phyloP scores from a whole-genome alignment of 2,888 invertebrate genomes.

The Pachliopta kotzebuea region DNA sequence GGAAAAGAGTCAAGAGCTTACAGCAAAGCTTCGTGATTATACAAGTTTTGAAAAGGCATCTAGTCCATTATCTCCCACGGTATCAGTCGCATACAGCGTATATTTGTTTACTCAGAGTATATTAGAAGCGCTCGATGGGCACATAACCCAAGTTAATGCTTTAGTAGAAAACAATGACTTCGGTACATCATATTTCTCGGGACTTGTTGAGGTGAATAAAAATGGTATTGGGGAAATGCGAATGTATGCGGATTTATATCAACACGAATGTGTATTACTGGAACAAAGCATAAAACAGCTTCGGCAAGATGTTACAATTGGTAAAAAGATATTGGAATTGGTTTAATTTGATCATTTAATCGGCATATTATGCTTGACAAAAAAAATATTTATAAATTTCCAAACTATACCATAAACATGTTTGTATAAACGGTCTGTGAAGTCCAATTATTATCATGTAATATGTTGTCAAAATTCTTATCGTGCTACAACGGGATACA shows the following conservation, averaged over 20 bases:
- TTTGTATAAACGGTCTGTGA: too few species aligned
- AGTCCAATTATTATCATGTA: too few species aligned
- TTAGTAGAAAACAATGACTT: constrained; percentile 64
- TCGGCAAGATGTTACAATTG: constrained; percentile 51
- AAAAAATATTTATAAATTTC: too few species aligned
- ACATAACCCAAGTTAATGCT: constrained; percentile 46
- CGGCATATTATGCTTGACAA: too few species aligned
- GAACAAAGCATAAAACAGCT: constrained; percentile 51
- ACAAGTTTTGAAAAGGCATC: constrained; percentile 79
- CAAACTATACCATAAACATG: too few species aligned
- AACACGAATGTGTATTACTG: constrained; percentile 53
- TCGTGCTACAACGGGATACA: too few species aligned
- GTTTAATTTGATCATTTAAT: constrained; percentile 29
- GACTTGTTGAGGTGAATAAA: constrained; percentile 47
- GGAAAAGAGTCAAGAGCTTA: constrained; percentile 60
- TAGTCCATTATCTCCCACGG: constrained; percentile 81
- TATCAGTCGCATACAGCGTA: constrained; percentile 84
- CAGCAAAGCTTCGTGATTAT: constrained; percentile 64
- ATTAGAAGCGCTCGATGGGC: constrained; percentile 68
- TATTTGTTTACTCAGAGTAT: constrained; percentile 80
- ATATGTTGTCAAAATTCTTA: too few species aligned
- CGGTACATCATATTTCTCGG: constrained; percentile 59
- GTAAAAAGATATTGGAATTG: constrained; percentile 54
- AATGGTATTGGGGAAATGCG: constrained; percentile 54
- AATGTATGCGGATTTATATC: constrained; percentile 45